Conservation (phyloP, 2,888 invertebrate genomes). For the Theristus sp. region DNA sequence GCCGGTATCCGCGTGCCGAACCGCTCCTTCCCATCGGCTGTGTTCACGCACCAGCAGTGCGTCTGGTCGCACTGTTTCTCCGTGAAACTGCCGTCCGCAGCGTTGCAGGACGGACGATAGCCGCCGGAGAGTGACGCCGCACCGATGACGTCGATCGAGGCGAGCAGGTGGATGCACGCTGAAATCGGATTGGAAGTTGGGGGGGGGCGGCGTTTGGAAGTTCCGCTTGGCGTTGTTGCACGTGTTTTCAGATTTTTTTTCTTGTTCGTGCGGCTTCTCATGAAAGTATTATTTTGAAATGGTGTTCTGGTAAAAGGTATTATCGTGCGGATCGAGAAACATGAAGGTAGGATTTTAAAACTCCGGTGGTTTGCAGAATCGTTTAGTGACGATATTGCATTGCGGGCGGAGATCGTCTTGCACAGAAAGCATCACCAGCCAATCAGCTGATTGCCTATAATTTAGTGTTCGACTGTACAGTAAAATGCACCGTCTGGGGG, state of each 20-base stretch:
- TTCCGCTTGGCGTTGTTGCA: background rate
- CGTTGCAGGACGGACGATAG: background rate
- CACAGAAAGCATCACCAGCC: too few species aligned
- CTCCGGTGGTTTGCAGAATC: too few species aligned
- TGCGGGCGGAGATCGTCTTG: too few species aligned
- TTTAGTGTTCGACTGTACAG: too few species aligned
- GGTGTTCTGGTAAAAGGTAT: too few species aligned
- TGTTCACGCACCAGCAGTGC: background rate
- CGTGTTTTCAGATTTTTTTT: background rate
- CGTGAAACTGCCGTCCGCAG: background rate
- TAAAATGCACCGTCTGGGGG: too few species aligned
- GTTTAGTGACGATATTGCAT: too few species aligned
- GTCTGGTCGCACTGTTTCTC: background rate
- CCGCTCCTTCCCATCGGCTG: background rate
- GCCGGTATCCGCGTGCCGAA: background rate
- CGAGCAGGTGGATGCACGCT: background rate
- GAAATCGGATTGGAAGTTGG: background rate
- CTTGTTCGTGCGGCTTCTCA: too few species aligned
- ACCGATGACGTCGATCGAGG: background rate
- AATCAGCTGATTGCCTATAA: too few species aligned
- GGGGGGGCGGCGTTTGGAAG: background rate
- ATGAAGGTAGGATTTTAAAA: too few species aligned
- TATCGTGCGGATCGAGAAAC: too few species aligned
- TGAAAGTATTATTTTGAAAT: too few species aligned
- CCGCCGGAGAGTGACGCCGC: background rate